Evolutionary conservation across 2,113 vertebrate species (phyloP), one percentile per base, ranked within the genome.

Genomic region (Mustela nigripes): DNA sequence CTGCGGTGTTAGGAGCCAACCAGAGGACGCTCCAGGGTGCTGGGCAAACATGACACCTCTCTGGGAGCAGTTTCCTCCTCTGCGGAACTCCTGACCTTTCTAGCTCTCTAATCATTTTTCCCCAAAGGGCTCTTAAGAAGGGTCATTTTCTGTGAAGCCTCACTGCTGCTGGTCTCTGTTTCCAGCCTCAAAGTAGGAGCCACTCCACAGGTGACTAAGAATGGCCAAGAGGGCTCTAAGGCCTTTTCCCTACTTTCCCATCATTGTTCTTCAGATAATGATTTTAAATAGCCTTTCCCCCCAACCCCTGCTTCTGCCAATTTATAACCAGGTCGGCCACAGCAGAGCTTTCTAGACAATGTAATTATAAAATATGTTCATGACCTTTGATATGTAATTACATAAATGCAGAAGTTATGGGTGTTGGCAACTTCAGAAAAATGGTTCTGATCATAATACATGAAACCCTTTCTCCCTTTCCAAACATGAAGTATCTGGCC

Each of bases 341-440:
- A 56, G 50, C 16, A 91, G 80, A 67, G 50, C 53, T 91, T 95
- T 79, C 67, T 91, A 65, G 62, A 83, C 80, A 58, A 76, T 28
- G 71, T 87, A 81, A 92, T 91, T 89, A 88, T 65, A 86, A 89
- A 96, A 92, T 85, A 84, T 33, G 53, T 39, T 95, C 81, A 76
- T 31, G 94, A 95, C 31, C 56, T 79, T 67, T 89, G 19, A 56
- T 63, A 3, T 63, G 3, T 94, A 79, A 93, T 93, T 86, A 48
- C 11, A 19, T 86, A 80, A 79, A 94, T 83, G 87, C 74, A 81
- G 60, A 74, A 73, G 81, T 63, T 63, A 90, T 76, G 79, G 50
- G 71, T 81, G 28, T 26, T 90, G 53, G 81, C 36, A 31, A 67
- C 56, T 89, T 97, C 36, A 88, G 60, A 80, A 96, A 69, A 97